These are phyloP conservation scores for Hepsetus odoe DNA, from an alignment of 2,113 vertebrate species.

Conservation along the genomic window DNA sequence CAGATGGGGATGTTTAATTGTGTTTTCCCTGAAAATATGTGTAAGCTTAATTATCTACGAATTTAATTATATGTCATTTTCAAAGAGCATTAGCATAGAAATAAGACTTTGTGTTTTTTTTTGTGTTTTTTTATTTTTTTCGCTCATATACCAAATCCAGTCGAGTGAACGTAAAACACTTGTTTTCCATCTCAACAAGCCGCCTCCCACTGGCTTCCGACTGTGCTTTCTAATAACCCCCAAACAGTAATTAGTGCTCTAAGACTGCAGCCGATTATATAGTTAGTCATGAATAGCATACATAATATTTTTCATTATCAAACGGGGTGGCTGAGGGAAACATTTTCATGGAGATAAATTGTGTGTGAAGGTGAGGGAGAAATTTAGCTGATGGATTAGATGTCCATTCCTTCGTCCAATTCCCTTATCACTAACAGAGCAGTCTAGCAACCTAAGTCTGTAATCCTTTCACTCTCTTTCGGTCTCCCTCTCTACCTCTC, in stretches of 20 bases:
- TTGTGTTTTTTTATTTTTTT: slow-evolving; percentile 5
- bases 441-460: slow-evolving; percentile 52
- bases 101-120: slow-evolving; percentile 42
- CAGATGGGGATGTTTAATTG: slow-evolving; percentile 56
- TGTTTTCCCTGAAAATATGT: slow-evolving; percentile 52
- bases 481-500: slow-evolving; percentile 19
- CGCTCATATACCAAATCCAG: slow-evolving; percentile 25
- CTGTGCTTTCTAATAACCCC: slow-evolving; percentile 5
- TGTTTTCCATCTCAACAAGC: slow-evolving; percentile 10
- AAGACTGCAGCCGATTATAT: slow-evolving; percentile 33
- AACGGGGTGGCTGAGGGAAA: slow-evolving; percentile 31
- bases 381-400: slow-evolving; percentile 54
- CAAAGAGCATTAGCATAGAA: slow-evolving; percentile 57
- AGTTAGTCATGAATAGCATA: slow-evolving; percentile 39
- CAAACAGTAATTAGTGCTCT: slow-evolving; percentile 25
- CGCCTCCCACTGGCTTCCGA: slow-evolving; percentile 27
- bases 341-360: slow-evolving; percentile 35
- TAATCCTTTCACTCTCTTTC: slow-evolving; percentile 49
- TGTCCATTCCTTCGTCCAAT: slow-evolving; percentile 49
- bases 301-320: slow-evolving; percentile 49
- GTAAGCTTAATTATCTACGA: slow-evolving; percentile 57
- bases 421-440: slow-evolving; percentile 56
- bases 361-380: slow-evolving; percentile 43
- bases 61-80: slow-evolving; percentile 60
- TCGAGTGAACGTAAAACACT: slow-evolving; percentile 13